Evolutionary conservation across 1,140 invertebrate species (phyloP), one percentile per base, ranked within the genome.

Genomic region (Drosophila fuyamai): DNA sequence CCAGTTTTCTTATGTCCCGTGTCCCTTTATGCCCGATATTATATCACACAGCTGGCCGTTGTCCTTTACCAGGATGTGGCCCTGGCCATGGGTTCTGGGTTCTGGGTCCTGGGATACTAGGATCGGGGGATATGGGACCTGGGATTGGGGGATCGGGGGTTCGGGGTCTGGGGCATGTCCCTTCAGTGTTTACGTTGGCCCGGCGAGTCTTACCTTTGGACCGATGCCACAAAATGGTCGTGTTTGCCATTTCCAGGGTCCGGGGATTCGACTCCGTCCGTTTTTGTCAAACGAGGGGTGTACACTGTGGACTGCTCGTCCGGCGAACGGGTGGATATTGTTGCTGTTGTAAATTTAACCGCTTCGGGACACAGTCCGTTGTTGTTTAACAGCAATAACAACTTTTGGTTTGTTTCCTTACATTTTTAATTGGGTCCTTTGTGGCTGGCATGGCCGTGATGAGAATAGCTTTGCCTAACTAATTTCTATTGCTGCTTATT

Each of bases 381-480:
- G 84, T 90, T 89, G 81, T 89, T 89, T 78, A 84, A 88, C 84
- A 88, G 84, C 84, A 88, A 89, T 88, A 88, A 88, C 84, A 88
- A 89, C 84, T 88, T 88, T 88, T 88, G 84, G 84, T 88, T 88
- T 88, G 84, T 88, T 88, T 88, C 84, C 84, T 90, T 85, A 90
- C 85, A 90, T 90, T 90, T 90, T 85, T 90, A 90, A 90, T 90
- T 90, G 85, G 85, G 85, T 90, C 85, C 85, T 90, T 90, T 90
- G 85, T 90, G 85, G 61, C 72, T 76, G 72, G 62, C 63, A 65
- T 50, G 78, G 63, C 79, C 83, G 68, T 89, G 84, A 89, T 88
- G 85, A 71, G 84, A 79, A 88, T 89, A 70, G 80, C 85, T 88
- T 88, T 88, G 84, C 63, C 84, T 83, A 88, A 88, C 84, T 88